Base-by-base conservation (phyloP, 2,888 invertebrate genomes). In the Microchrysa polita region DNA sequence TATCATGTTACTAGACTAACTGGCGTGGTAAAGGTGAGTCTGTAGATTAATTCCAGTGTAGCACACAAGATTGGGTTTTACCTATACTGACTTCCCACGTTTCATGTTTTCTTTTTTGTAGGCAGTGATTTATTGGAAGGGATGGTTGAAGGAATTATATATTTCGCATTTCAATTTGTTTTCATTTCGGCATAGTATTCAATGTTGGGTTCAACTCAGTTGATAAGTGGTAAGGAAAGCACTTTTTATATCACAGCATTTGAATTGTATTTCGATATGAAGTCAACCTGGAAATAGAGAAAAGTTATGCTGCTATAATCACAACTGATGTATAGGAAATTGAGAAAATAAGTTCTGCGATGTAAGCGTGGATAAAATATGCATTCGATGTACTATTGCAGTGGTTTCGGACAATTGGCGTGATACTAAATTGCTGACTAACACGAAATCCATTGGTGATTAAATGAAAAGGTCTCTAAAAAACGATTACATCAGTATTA, bases 231-330 rank as follows among this genome's bases (percentile, higher is more conserved):
- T 69, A 42, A 18, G 18, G 55, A 69, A 69, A 69, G 69, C 55
- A 69, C 57, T 69, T 69, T 69, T 57, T 34, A 5, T 69, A 69
- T 69, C 69, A 69, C 69, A 69, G 69, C 69, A 69, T 69, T 42
- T 40, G 55, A 57, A 55, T 10, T 18, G n/a, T 69, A n/a, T 57
- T 9, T n/a, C 69, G 69, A 69, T 69, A 57, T 69, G 69, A 9
- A 40, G 57, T 69, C 5, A 9, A 55, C 57, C 57, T 55, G 42
- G 20, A 69, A 69, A 20, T 1, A 40, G 40, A 44, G n/a, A 27
- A 22, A 23, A 48, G 16, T n/a, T n/a, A 34, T 34, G 27, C 27
- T 34, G 27, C 7, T 34, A n/a, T n/a, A n/a, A n/a, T n/a, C 27
- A 34, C 27, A 34, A 34, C 4, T 34, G 27, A n/a, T n/a, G n/a